phyloP scores from a whole-genome alignment of 2,113 vertebrate genomes.

The Uria lomvia region DNA sequence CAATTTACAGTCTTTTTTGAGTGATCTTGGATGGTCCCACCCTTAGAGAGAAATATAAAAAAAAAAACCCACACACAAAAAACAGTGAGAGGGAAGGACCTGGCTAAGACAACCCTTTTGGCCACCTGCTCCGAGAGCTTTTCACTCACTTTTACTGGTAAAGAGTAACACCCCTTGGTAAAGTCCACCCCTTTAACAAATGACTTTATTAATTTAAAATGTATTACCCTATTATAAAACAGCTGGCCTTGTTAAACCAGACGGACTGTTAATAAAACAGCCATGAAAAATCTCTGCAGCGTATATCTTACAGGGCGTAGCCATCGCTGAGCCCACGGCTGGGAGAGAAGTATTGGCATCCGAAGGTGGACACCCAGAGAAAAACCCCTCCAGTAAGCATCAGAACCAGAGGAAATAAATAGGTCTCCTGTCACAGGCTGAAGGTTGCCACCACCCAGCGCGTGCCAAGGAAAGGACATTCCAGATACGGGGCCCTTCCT shows the following conservation, averaged over 20 bases:
- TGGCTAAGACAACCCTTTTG: not conserved
- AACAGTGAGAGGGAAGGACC: not conserved
- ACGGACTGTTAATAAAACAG: not conserved
- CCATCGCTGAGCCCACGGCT: not conserved
- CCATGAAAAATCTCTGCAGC: not conserved
- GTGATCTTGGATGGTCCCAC: not conserved
- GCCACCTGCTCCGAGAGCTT: not conserved
- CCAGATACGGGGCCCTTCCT: not conserved
- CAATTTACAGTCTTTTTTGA: not conserved
- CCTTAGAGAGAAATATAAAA: not conserved
- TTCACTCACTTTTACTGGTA: not conserved
- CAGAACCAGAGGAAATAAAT: constrained; percentile 21
- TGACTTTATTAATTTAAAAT: not conserved
- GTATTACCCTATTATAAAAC: not conserved
- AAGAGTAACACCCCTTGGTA: not conserved
- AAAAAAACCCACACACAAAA: not conserved
- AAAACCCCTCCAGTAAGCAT: not conserved
- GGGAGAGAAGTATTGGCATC: not conserved
- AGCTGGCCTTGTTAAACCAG: not conserved
- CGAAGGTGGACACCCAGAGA: not conserved
- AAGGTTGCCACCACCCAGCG: not conserved
- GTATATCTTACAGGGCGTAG: not conserved
- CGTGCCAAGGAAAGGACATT: constrained; percentile 44
- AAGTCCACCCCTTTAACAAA: constrained; percentile 4
- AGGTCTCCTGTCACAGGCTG: constrained; percentile 29